A percentile compares a stretch with the other conserved stretches of the same genome.
phyloP scores from a whole-genome alignment of 2,888 invertebrate genomes.

The Lottia gigantea region DNA sequence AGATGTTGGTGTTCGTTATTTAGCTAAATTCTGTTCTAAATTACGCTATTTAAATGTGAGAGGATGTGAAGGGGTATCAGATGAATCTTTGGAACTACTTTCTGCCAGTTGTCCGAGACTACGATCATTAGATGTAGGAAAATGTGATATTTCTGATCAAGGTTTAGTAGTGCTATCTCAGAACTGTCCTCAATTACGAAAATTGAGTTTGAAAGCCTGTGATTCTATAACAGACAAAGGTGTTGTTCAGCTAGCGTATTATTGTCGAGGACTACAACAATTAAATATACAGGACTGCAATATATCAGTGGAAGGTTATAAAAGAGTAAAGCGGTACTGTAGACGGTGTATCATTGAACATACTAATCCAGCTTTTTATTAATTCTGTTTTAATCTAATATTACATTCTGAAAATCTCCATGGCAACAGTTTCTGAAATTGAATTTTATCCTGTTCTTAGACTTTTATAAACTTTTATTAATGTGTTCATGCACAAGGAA shows the following conservation, averaged over 20 bases:
- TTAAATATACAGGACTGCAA: constrained; percentile 94
- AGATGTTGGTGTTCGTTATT: constrained; percentile 87
- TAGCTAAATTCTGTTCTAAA: constrained; percentile 89
- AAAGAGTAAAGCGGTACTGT: constrained; percentile 92
- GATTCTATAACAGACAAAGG: constrained; percentile 91
- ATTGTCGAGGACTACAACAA: constrained; percentile 88
- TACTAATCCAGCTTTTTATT: constrained; percentile 89
- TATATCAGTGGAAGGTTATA: constrained; percentile 87
- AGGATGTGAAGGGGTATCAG: constrained; percentile 93
- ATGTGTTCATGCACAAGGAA: too few relatives aligned
- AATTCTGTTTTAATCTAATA: too few relatives aligned
- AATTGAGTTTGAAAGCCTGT: constrained; percentile 89
- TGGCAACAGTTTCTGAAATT: too few relatives aligned
- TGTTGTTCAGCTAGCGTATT: constrained; percentile 87
- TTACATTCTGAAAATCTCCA: background rate
- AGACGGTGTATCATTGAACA: constrained; percentile 93
- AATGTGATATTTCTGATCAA: constrained; percentile 92
- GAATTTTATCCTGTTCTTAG: too few relatives aligned
- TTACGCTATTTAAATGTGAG: constrained; percentile 87
- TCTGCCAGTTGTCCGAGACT: constrained; percentile 87
- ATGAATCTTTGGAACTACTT: constrained; percentile 87
- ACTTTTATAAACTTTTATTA: too few relatives aligned
- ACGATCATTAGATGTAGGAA: constrained; percentile 89
- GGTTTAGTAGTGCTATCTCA: constrained; percentile 87
- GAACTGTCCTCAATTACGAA: constrained; percentile 82